Conservation (phyloP, 2,797 vertebrate genomes). For the Channa striata region DNA sequence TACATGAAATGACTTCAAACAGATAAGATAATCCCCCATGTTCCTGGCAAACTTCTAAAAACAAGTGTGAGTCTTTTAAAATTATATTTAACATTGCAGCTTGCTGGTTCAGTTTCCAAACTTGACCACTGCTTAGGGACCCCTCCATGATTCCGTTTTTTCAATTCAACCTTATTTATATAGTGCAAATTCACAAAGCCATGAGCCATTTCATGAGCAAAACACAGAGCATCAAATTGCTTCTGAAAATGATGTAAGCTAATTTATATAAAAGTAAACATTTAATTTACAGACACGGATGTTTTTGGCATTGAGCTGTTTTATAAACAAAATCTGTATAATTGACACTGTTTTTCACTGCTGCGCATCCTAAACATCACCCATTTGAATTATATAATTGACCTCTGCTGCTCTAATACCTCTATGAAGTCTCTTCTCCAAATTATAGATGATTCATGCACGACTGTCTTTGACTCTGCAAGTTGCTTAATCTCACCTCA, state of each 20-base stretch:
- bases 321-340: constrained; percentile 23
- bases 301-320: background rate
- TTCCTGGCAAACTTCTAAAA: background rate
- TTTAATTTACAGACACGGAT: background rate
- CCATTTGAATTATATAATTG: constrained; percentile 55
- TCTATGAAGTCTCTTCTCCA: constrained; percentile 48
- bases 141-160: too few species aligned
- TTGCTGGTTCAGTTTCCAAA: background rate
- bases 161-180: too few species aligned
- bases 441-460: constrained; percentile 38
- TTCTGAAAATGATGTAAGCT: background rate
- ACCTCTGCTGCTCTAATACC: constrained; percentile 60
- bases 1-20: background rate
- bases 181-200: too few species aligned
- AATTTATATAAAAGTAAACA: background rate
- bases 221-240: background rate
- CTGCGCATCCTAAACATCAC: constrained; percentile 14
- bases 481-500: constrained; percentile 52
- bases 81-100: background rate
- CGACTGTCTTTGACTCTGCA: constrained; percentile 31
- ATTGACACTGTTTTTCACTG: constrained; percentile 20
- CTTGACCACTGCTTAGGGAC: background rate
- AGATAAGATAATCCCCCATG: background rate
- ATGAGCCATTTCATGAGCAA: background rate
- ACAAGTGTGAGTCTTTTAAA: background rate